Base-by-base conservation (phyloP, 2,888 invertebrate species). In the Caradrina kadenii region DNA sequence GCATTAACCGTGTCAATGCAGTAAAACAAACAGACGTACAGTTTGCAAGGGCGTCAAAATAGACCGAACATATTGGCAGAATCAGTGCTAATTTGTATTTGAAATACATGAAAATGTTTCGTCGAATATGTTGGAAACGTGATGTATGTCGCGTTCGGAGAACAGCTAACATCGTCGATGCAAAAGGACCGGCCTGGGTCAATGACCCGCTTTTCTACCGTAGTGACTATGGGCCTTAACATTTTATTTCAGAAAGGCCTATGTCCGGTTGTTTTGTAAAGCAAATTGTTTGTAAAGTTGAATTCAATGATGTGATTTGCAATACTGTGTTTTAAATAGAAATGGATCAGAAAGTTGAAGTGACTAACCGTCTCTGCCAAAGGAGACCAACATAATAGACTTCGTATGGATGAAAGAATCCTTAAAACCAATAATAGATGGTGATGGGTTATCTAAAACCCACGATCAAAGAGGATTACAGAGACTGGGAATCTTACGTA, bases 31-130 rank as follows among this genome's bases (percentile, higher is more conserved):
- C 80, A 87, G 64, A 82, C 85, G 58, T 17, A 79, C 66, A 76
- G 55, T 84, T 77, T 73, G 81, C 88, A 91, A 91, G 91, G 89
- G 87, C 92, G 80, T 83, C 84, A 85, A 90, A 91, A 88, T 87
- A 85, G 86, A 88, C 85, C 74, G 67, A 78, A 66, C 65, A 72
- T 81, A 79, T 86, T 85, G 80, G 73, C 76, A 70, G 77, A 73
- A 74, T 75, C 49, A 35, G 69, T 75, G 80, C 63, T 80, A 82
- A 83, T 76, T 78, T 66, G 68, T 72, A 55, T 66, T 71, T 72
- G 55, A 73, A 73, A 79, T 74, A 63, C 13, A 66, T 69, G 63
- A 73, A 73, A 72, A 75, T 69, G 63, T 72, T 49, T 66, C 22
- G 48, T 53, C 19, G 45, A 73, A 59, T 66, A 63, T 62, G 68